Evolutionary conservation across 2,113 vertebrate species (phyloP), one percentile per base, ranked within the genome.

Genomic region (Channa maculata): DNA sequence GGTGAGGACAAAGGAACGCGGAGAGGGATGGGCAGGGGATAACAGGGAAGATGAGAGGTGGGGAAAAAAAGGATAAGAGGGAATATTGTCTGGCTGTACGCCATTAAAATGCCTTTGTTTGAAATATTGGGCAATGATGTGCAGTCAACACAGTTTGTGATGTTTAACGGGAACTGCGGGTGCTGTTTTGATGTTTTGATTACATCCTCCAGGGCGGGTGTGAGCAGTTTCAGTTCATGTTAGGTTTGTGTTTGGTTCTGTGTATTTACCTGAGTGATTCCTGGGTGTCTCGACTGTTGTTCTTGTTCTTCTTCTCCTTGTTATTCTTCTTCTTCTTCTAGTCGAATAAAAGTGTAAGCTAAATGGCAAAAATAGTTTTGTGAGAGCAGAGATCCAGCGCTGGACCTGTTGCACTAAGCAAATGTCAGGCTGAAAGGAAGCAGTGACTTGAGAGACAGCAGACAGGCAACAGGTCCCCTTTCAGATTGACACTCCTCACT

Each of bases 1-100:
- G 91, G 86, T 87, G 92, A 88, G 91, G 88, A 93, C 91, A 92
- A 92, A 90, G 89, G 81, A 86, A 71, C 41, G 82, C 60, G 67
- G 77, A 81, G 90, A 90, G 91, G 87, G 90, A 91, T 86, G 86
- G 86, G 85, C 83, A 82, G 84, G 68, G 88, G 83, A 93, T 86
- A 77, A 86, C 87, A 74, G 86, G 84, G 90, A 90, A 91, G 87
- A 82, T 88, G 92, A 90, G 90, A 86, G 80, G 68, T 84, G 79
- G 80, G 37, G 5, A 38, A 12, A 83, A 76, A 83, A 68, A 66
- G 81, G 82, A 86, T 80, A 71, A 84, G 87, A 79, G 91, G 88
- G 88, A 92, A 92, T 90, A 89, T 88, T 90, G 88, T 90, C 86
- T 82, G 48, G 80, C 8, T 5, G 54, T 50, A 44, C 65, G 51